Conservation (phyloP, 2,888 invertebrate species). For the Anoplius nigerrimus region DNA sequence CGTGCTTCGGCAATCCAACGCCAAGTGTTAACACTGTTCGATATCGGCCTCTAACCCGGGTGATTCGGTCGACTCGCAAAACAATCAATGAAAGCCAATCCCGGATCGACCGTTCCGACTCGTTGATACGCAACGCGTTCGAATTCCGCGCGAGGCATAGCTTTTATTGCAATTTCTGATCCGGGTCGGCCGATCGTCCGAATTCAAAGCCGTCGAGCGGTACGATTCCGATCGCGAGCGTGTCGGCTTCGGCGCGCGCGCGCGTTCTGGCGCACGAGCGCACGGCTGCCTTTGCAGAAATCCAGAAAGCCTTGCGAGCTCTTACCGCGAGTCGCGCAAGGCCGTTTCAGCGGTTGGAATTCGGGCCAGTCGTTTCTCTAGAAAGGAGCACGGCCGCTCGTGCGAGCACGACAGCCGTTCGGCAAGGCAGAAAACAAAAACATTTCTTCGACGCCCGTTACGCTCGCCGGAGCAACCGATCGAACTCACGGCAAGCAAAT, state of each 20-base stretch:
- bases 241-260: neutral
- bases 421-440: too few relatives aligned
- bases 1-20: too few relatives aligned
- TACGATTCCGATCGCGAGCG: slow-evolving; percentile 2
- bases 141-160: too few relatives aligned
- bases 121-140: too few relatives aligned
- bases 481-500: neutral
- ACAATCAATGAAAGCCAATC: too few relatives aligned
- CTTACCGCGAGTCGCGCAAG: slow-evolving; percentile 59
- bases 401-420: slow-evolving; percentile 24
- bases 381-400: slow-evolving; percentile 61
- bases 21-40: too few relatives aligned
- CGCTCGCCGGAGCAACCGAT: neutral
- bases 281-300: slow-evolving; percentile 33
- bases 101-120: too few relatives aligned
- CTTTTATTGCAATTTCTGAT: too few relatives aligned
- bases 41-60: too few relatives aligned
- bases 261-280: slow-evolving; percentile 6
- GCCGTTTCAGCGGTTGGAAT: slow-evolving; percentile 65
- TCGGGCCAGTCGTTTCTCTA: slow-evolving; percentile 68
- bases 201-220: slow-evolving; percentile 3
- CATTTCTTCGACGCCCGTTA: neutral
- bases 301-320: slow-evolving; percentile 42
- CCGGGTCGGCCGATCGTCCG: too few relatives aligned
- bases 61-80: too few relatives aligned